These are phyloP conservation scores for Cryptotermes secundus DNA, from an alignment of 1,140 invertebrate species.

Conservation along the genomic window DNA sequence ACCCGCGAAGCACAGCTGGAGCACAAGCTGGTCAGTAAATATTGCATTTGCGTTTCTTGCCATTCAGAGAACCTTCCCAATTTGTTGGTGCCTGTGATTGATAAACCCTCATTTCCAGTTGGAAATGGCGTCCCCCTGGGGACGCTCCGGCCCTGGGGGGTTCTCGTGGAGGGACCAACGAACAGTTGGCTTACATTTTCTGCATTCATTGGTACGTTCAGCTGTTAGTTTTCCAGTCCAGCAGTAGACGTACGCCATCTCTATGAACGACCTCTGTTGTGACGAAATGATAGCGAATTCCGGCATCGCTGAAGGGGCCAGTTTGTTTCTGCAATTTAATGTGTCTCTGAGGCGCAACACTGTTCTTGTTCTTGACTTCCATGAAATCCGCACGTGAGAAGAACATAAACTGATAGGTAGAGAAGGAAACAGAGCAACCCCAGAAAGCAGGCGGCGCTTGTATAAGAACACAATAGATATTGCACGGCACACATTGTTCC, in stretches of 20 bases:
- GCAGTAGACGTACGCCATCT: not conserved
- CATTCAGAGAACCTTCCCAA: no score
- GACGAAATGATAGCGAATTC: no score
- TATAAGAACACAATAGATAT: no score
- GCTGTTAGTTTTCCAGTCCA: not conserved
- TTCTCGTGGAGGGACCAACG: conserved; percentile 62
- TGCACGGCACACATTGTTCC: no score
- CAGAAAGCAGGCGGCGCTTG: no score
- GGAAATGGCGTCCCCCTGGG: conserved; percentile 53
- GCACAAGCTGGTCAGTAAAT: not conserved
- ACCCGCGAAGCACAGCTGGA: not conserved
- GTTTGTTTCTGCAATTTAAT: no score
- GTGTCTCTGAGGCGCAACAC: no score
- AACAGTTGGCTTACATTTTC: conserved; percentile 62
- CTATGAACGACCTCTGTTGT: not conserved
- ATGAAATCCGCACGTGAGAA: no score
- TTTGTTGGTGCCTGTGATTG: not conserved
- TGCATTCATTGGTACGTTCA: conserved; percentile 61
- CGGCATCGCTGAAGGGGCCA: no score
- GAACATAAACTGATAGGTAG: no score
- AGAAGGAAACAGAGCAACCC: no score
- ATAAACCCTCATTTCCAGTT: conserved; percentile 22
- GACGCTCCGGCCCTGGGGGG: conserved; percentile 63
- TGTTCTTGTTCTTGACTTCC: no score
- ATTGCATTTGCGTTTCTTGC: not conserved